Evolutionary conservation across 2,888 invertebrate genomes (phyloP), one percentile per base, ranked within the genome.

Genomic region (Ophion slaviceki): DNA sequence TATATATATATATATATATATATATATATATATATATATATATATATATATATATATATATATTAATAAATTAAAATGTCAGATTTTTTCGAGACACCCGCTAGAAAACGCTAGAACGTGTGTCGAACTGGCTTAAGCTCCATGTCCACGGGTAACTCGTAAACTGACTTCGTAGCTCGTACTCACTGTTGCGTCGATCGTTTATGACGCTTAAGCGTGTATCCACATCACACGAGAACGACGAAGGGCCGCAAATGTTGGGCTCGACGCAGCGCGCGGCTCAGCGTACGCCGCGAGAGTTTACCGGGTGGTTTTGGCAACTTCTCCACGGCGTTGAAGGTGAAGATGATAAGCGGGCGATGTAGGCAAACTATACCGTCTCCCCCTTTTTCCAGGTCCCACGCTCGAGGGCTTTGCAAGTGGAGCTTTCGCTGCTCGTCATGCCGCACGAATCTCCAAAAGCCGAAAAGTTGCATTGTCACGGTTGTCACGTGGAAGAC

Each of bases 91-190:
- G n/a, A 10, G 4, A 57, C 40, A 40, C 86, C 84, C 86, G 87
- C 87, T 90, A 90, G 14, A 28, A n/a, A 14, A 5, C 88, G 82
- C 62, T 36, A 36, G 32, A 64, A 20, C 53, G 53, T 32, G 32
- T n/a, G 20, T 36, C 53, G 40, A 74, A 79, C 53, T 74, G 32
- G 72, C 71, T 82, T 77, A 62, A 64, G 64, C 64, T 78, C 53
- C 47, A 61, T 47, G 24, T n/a, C n/a, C 47, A n/a, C 62, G 40
- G 28, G 20, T 66, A 71, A 68, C 84, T 81, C 77, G 53, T 47
- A 67, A 70, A 75, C 70, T 40, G 62, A 66, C 70, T 80, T 36
- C 45, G 32, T n/a, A 72, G 61, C 57, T 59, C 77, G 57, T 45
- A 8, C 8, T 32, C 36, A 66, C 36, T 67, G 62, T 70, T 70